Evolutionary conservation across 2,113 vertebrate species (phyloP).

Genomic region (Thalassoma bifasciatum): DNA sequence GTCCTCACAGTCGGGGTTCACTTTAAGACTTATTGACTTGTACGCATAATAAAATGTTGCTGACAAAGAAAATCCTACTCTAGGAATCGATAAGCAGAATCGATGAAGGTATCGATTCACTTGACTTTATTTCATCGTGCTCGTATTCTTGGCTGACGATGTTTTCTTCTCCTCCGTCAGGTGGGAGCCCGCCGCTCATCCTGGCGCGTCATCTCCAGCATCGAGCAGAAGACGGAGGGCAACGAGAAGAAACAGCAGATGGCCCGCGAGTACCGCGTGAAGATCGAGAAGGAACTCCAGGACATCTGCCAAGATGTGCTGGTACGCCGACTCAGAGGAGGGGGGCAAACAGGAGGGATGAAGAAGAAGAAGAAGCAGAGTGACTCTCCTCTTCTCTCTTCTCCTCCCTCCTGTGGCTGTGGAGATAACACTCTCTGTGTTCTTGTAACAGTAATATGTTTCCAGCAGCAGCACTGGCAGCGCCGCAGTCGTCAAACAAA

Average conservation of each 20-base stretch:
- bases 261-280: constrained; percentile 94
- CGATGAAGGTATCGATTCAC: no score
- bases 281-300: constrained; percentile 94
- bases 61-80: no score
- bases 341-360: not conserved
- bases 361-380: not conserved
- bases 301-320: constrained; percentile 98
- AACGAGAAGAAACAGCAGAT: constrained; percentile 98
- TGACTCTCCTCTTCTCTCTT: no score
- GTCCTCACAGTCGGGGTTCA: no score
- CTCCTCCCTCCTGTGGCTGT: no score
- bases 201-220: constrained; percentile 99
- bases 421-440: constrained; percentile 21
- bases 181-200: constrained; percentile 96
- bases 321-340: constrained; percentile 80
- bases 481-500: constrained; percentile 35
- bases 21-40: no score
- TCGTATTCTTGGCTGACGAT: not conserved
- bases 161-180: constrained; percentile 21
- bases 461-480: constrained; percentile 6
- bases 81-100: no score
- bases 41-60: no score
- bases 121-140: no score
- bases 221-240: constrained; percentile 96
- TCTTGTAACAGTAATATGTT: not conserved